Conservation (phyloP, 2,113 vertebrate species). For the Mandrillus leucophaeus region DNA sequence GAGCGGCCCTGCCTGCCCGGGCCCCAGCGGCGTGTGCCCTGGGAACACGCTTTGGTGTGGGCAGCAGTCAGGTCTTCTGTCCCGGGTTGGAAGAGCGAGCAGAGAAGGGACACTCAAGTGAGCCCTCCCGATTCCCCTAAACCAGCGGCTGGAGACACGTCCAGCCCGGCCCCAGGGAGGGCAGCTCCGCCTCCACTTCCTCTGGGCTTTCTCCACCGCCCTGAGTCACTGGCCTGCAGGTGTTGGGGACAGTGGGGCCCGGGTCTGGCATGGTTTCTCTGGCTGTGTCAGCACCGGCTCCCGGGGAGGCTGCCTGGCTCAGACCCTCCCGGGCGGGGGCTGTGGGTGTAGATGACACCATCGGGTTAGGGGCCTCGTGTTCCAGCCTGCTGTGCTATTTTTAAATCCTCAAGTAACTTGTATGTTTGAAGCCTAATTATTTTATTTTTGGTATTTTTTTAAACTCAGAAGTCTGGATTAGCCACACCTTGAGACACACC, state of each 20-base stretch:
- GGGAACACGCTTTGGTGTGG: not conserved
- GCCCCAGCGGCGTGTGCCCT: not conserved
- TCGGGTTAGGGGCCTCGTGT: not conserved
- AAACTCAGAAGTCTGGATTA: not conserved
- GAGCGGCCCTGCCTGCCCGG: not conserved
- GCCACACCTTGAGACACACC: not conserved
- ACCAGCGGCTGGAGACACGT: not conserved
- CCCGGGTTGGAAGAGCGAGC: not conserved
- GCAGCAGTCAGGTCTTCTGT: not conserved
- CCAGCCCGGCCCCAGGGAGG: not conserved
- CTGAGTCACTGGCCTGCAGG: not conserved
- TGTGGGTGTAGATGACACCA: not conserved
- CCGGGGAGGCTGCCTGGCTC: not conserved
- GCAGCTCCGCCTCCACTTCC: no score
- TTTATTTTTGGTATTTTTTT: not conserved
- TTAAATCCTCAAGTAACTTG: not conserved
- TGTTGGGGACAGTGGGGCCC: not conserved
- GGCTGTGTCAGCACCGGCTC: not conserved
- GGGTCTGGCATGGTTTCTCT: not conserved
- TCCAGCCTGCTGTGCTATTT: not conserved
- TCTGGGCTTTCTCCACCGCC: not conserved
- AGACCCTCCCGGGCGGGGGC: not conserved
- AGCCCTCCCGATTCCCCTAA: not conserved
- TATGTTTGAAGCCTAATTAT: not conserved
- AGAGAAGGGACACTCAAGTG: not conserved